A percentile compares a stretch with the other conserved stretches of the same genome.
Evolutionary conservation across 2,113 vertebrate species (phyloP).

Genomic region (Malurus elegans): DNA sequence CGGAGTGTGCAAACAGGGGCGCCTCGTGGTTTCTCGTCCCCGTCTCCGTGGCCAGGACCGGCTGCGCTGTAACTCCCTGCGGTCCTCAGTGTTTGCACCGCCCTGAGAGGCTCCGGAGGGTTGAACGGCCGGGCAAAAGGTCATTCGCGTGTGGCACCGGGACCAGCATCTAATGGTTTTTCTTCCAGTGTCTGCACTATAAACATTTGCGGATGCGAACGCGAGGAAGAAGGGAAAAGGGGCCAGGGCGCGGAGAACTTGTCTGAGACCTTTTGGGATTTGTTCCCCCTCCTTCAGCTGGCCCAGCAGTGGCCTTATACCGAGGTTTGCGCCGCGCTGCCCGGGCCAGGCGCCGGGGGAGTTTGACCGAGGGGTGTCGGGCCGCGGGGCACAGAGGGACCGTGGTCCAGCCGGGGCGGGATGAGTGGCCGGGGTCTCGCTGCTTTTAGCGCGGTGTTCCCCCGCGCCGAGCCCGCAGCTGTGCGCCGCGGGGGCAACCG

Average conservation of each 20-base stretch:
- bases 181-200: not conserved
- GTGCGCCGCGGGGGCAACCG: not conserved
- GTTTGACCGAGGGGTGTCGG: accelerated
- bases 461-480: not conserved
- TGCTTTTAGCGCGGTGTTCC: not conserved
- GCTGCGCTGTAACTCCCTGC: not conserved
- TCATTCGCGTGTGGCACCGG: not conserved
- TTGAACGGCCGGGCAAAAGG: not conserved
- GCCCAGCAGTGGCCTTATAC: not conserved
- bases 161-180: not conserved
- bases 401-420: not conserved
- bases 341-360: no score
- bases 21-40: not conserved
- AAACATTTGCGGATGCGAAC: not conserved
- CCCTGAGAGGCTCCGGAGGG: not conserved
- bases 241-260: not conserved
- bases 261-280: not conserved
- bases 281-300: not conserved
- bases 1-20: no score
- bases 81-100: not conserved
- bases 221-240: not conserved
- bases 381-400: no score
- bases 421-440: not conserved
- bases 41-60: not conserved
- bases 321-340: not conserved